phyloP scores from a whole-genome alignment of 2,888 invertebrate genomes.

The Empis livida region DNA sequence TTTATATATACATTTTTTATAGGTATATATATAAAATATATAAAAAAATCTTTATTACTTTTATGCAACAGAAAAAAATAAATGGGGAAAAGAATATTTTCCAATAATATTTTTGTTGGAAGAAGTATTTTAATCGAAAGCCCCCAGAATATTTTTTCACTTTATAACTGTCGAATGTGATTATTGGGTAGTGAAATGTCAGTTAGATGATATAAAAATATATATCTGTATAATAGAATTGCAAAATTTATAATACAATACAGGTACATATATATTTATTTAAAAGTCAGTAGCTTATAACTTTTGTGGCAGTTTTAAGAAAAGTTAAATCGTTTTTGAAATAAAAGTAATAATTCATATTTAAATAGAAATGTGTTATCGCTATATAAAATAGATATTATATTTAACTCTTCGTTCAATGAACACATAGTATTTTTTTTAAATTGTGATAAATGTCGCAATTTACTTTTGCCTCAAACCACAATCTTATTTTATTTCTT shows the following conservation, averaged over 20 bases:
- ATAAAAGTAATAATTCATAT: no score
- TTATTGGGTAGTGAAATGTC: conserved; percentile 4
- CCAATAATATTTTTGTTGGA: background rate
- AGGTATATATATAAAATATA: background rate
- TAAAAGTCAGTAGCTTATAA: no score
- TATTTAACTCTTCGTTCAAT: no score
- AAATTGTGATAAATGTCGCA: no score
- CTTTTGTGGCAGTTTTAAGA: no score
- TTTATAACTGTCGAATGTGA: conserved; percentile 1
- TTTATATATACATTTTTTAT: background rate
- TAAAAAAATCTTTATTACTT: background rate
- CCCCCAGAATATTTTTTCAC: conserved; percentile 1
- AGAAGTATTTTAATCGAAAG: background rate
- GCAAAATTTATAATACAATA: no score
- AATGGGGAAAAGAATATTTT: background rate
- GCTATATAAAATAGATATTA: no score
- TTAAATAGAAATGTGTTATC: no score
- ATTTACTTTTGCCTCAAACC: no score
- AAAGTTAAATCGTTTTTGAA: no score
- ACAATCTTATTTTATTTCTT: background rate
- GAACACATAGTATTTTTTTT: no score
- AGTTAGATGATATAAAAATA: background rate
- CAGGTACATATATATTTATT: no score
- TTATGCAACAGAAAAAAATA: background rate
- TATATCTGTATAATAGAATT: background rate